Evolutionary conservation across 1,140 invertebrate genomes (phyloP).

Genomic region (Drosophila arawakana): DNA sequence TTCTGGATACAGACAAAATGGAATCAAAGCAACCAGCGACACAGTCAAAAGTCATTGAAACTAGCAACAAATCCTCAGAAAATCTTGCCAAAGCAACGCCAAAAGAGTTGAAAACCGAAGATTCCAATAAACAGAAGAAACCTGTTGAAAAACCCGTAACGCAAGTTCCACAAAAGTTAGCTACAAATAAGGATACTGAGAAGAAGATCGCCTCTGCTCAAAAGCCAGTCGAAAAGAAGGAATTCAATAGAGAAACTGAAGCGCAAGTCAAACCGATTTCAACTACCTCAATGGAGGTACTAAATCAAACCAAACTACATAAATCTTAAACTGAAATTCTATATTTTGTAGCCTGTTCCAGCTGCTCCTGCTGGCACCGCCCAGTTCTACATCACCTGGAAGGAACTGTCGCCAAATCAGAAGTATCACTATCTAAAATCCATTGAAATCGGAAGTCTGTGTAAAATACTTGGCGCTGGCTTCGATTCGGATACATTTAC

Average conservation of each 20-base stretch:
- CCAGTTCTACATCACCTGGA: constrained; percentile 82
- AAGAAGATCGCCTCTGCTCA: background rate
- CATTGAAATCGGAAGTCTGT: constrained; percentile 62
- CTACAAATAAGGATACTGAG: background rate
- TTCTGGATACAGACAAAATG: background rate
- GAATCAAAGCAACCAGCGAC: constrained; percentile 12
- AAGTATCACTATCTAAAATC: constrained; percentile 77
- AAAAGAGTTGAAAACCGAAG: background rate
- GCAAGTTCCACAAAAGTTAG: background rate
- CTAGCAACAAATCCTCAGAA: background rate
- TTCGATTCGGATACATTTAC: constrained; percentile 75
- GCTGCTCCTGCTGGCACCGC: constrained; percentile 65
- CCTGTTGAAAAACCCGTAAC: background rate
- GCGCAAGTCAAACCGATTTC: background rate
- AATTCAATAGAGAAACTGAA: background rate
- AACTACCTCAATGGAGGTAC: constrained; percentile 25
- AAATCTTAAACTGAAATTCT: background rate
- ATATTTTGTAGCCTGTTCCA: constrained; percentile 54
- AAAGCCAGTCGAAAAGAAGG: too few relatives aligned
- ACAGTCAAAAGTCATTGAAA: constrained; percentile 1
- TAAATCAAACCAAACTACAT: background rate
- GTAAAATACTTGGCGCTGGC: constrained; percentile 76
- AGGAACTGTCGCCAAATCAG: constrained; percentile 65
- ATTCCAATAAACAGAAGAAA: background rate
- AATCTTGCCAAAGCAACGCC: constrained; percentile 7